A percentile compares a stretch with the other conserved stretches of the same genome.
phyloP scores from a whole-genome alignment of 2,888 invertebrate species.

The Arrhopalites spinosus region DNA sequence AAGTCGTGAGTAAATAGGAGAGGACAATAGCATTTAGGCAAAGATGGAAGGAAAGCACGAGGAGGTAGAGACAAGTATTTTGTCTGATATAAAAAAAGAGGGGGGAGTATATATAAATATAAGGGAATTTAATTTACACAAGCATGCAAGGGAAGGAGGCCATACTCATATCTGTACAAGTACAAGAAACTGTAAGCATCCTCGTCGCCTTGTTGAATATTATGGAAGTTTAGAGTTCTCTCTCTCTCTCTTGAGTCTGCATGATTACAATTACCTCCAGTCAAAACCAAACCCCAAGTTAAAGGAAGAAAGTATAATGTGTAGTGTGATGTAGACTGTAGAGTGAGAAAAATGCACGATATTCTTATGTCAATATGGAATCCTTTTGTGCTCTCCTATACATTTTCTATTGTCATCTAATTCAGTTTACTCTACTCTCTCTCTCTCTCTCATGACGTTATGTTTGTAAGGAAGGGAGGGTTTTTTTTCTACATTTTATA shows the following conservation, averaged over 20 bases:
- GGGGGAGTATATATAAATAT: too few species aligned
- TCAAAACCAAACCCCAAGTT: neutral
- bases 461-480: neutral
- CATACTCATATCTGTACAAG: too few species aligned
- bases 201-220: too few species aligned
- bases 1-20: too few species aligned
- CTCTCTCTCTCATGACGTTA: neutral
- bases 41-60: too few species aligned
- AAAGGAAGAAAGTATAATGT: too few species aligned
- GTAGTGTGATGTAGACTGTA: neutral
- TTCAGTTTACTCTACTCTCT: conserved; percentile 1
- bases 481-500: neutral
- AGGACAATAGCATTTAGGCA: too few species aligned
- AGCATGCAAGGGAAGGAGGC: too few species aligned
- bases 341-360: neutral
- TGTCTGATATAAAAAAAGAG: too few species aligned
- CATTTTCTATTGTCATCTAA: conserved; percentile 11
- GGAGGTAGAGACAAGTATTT: too few species aligned
- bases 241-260: neutral
- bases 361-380: neutral
- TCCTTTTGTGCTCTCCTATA: neutral
- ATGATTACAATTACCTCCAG: neutral
- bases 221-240: neutral
- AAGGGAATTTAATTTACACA: too few species aligned
- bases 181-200: too few species aligned